Evolutionary conservation across 2,888 invertebrate species (phyloP).

Genomic region (Empis stercorea): DNA sequence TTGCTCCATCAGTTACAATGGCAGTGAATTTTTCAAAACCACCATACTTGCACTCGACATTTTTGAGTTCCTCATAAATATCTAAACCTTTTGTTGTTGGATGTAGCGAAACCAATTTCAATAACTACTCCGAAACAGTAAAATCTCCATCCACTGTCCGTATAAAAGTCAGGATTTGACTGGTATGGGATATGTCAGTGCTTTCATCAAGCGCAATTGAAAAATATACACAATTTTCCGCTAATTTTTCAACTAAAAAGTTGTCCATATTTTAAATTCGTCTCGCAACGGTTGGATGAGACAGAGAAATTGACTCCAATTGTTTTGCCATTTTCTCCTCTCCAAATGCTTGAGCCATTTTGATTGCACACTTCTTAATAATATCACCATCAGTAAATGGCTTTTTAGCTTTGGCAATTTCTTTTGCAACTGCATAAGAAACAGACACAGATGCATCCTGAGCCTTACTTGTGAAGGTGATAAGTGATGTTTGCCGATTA

Average conservation of each 20-base stretch:
- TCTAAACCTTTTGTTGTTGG: neutral
- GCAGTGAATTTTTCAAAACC: constrained; percentile 3
- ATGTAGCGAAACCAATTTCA: neutral
- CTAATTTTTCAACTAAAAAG: neutral
- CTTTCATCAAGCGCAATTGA: neutral
- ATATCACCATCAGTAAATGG: constrained; percentile 9
- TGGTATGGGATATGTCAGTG: neutral
- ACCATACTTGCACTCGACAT: neutral
- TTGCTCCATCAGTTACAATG: constrained; percentile 12
- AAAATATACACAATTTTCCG: neutral
- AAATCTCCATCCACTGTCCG: neutral
- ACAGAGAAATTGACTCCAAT: constrained; percentile 11
- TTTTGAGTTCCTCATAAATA: neutral
- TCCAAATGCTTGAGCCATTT: constrained; percentile 9
- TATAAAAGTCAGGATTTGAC: neutral
- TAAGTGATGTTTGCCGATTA: neutral
- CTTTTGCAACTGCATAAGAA: constrained; percentile 8
- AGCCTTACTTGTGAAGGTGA: neutral
- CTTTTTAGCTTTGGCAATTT: constrained; percentile 11
- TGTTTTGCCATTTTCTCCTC: constrained; percentile 9
- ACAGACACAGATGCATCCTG: constrained; percentile 2
- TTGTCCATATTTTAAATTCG: neutral
- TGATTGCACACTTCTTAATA: constrained; percentile 8
- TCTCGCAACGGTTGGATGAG: constrained; percentile 5
- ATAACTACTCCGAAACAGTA: neutral